These are phyloP conservation scores for Oostethus manadensis DNA, from an alignment of 2,113 vertebrate species.

Conservation along the genomic window DNA sequence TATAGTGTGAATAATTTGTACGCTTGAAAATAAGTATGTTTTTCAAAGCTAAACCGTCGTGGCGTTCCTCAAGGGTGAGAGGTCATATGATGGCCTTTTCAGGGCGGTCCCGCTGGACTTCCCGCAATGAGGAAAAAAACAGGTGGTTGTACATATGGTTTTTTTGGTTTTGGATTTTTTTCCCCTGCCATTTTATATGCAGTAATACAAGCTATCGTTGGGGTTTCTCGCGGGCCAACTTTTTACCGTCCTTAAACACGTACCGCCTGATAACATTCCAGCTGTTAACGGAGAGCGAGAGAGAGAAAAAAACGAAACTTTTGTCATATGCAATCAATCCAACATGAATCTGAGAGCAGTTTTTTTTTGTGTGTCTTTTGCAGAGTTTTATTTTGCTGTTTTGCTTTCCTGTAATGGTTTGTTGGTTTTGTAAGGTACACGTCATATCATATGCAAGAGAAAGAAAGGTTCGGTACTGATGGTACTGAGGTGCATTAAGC, in stretches of 20 bases:
- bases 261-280: slow-evolving; percentile 91
- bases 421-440: slow-evolving; percentile 92
- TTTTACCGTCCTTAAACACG: slow-evolving; percentile 87
- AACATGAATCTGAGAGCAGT: slow-evolving; percentile 52
- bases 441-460: slow-evolving; percentile 90
- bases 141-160: slow-evolving; percentile 92
- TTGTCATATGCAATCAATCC: slow-evolving; percentile 95
- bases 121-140: slow-evolving; percentile 80
- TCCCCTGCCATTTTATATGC: slow-evolving; percentile 98
- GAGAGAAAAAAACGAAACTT: slow-evolving; percentile 44
- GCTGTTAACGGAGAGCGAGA: slow-evolving; percentile 83
- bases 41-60: slow-evolving; percentile 77
- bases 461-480: slow-evolving; percentile 78
- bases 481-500: slow-evolving; percentile 89
- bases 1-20: slow-evolving; percentile 99
- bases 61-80: slow-evolving; percentile 81
- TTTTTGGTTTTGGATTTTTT: slow-evolving; percentile 73
- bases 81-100: slow-evolving; percentile 88
- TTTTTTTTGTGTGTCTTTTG: slow-evolving; percentile 49
- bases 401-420: slow-evolving; percentile 6
- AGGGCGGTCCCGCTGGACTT: slow-evolving; percentile 77
- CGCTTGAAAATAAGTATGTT: slow-evolving; percentile 84
- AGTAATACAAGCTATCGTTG: slow-evolving; percentile 97
- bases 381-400: slow-evolving; percentile 62
- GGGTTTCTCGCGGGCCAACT: slow-evolving; percentile 89